Evolutionary conservation across 2,888 invertebrate genomes (phyloP), one percentile per base, ranked within the genome.

Genomic region (Cyclophora punctaria): DNA sequence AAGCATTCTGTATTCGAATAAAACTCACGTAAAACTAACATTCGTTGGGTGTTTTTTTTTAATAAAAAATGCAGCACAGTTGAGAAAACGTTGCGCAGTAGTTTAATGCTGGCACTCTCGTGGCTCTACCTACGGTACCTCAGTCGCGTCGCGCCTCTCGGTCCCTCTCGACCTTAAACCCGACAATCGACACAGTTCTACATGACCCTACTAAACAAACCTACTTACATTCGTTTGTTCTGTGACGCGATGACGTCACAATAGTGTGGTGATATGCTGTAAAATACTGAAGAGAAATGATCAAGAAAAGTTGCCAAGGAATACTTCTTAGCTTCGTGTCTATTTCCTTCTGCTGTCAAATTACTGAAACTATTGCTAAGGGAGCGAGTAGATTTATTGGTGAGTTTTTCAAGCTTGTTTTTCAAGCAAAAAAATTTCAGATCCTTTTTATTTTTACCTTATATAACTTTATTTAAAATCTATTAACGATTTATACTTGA

Each of bases 331-430:
- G 87, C 75, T 83, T 87, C 61, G 69, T 87, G 66, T 87, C 88
- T 44, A 83, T 88, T 58, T 85, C 88, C 59, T 83, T 88, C 66
- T 86, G 87, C 73, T 88, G 88, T 69, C 88, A 88, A 62, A 76
- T 88, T 33, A 83, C 80, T 52, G 87, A 87, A 73, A 87, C 85
- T 67, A 77, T 86, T 73, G 87, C 88, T 7, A 87, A 87, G 58
- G 86, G 86, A 59, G 86, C 88, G 35, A 87, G 86, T 66, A 73
- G 87, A 62, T 87, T 79, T 66, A 86, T 86, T 57, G 87, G 88
- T 87, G 57, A 83, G 84, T 72, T 44, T 44, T 44, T 33, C 34
- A 37, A 37, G 4, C 37, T 37, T 37, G 4, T 37, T 37, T 37
- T 20, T 20, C 20, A 20, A 2, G 20, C 20, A 20, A 20, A 1